A percentile compares a stretch with the other conserved stretches of the same genome.
Evolutionary conservation across 2,888 invertebrate species (phyloP).

Genomic region (Dorcus parallelipipedus): DNA sequence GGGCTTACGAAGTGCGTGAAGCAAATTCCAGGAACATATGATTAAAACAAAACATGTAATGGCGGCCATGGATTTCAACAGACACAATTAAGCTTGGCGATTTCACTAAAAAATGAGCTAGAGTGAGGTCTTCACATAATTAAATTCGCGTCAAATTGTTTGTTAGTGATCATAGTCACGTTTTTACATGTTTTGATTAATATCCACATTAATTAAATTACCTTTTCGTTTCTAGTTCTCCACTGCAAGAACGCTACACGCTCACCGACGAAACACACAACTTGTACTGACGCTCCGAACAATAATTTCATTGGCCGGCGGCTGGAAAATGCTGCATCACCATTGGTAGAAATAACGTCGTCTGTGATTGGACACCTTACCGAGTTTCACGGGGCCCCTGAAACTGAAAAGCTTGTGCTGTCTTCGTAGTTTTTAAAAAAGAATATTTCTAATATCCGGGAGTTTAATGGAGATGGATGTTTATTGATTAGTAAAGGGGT

Average conservation of each 20-base stretch:
- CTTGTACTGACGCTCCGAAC: conserved; percentile 27
- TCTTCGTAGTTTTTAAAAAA: too few relatives aligned
- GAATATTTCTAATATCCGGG: too few relatives aligned
- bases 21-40: conserved; percentile 5
- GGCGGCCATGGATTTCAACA: conserved; percentile 21
- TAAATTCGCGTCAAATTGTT: too few relatives aligned
- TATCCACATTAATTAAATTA: conserved; percentile 7
- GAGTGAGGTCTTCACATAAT: too few relatives aligned
- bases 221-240: conserved; percentile 8
- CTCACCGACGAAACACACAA: conserved; percentile 1
- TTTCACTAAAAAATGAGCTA: too few relatives aligned
- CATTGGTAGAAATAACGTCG: conserved; percentile 32
- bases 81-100: too few relatives aligned
- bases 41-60: conserved; percentile 25
- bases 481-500: too few relatives aligned
- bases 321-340: conserved; percentile 6
- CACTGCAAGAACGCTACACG: background rate
- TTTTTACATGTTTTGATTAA: too few relatives aligned
- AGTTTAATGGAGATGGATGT: too few relatives aligned
- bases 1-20: background rate
- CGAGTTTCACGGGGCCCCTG: too few relatives aligned
- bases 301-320: conserved; percentile 24
- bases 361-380: conserved; percentile 23
- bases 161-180: too few relatives aligned
- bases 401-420: conserved; percentile 13